These are phyloP conservation scores for Lucifuga dentata DNA, from an alignment of 2,113 vertebrate genomes.

Conservation along the genomic window DNA sequence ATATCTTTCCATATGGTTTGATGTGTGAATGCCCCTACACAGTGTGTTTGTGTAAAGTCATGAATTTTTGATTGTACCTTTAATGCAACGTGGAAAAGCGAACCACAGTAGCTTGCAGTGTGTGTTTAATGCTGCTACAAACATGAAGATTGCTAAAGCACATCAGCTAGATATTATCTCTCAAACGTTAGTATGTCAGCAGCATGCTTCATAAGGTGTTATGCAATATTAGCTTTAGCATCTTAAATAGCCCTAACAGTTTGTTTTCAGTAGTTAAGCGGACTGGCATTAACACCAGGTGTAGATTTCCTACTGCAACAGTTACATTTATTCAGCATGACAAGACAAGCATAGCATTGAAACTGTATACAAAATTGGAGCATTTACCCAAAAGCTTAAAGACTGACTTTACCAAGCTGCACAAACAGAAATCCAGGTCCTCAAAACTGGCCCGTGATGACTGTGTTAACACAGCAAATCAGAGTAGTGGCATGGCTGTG, in stretches of 20 bases:
- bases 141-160: neutral
- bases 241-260: neutral
- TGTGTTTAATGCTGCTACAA: neutral
- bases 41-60: slow-evolving; percentile 34
- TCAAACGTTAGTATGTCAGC: too few relatives aligned
- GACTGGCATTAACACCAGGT: too few relatives aligned
- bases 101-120: slow-evolving; percentile 4
- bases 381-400: too few relatives aligned
- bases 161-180: too few relatives aligned
- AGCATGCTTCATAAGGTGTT: too few relatives aligned
- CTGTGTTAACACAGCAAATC: neutral
- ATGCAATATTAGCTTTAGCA: neutral
- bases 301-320: too few relatives aligned
- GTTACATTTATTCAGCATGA: too few relatives aligned
- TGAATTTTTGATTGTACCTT: slow-evolving; percentile 39
- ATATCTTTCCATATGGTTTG: neutral
- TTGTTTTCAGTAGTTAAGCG: too few relatives aligned
- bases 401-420: too few relatives aligned
- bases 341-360: too few relatives aligned
- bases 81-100: slow-evolving; percentile 32
- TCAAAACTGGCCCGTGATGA: neutral
- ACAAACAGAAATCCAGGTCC: neutral
- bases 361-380: too few relatives aligned
- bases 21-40: slow-evolving; percentile 1
- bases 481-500: too few relatives aligned